Evolutionary conservation across 2,888 invertebrate species (phyloP), one percentile per base, ranked within the genome.

Genomic region (Dermolepida albohirtum): DNA sequence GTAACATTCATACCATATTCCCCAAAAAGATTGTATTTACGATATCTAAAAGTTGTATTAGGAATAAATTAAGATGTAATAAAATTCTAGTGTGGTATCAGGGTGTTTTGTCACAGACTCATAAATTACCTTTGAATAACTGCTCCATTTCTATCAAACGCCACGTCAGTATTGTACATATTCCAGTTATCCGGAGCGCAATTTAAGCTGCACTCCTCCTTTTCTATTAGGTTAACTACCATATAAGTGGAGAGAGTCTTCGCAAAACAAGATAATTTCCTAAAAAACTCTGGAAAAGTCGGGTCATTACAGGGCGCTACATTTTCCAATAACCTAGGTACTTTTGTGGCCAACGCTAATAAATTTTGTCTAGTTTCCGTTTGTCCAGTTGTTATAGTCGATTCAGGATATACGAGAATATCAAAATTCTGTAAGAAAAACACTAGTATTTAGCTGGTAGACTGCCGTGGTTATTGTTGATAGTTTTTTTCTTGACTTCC

Each of bases 161-260:
- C 93, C 0, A 94, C 89, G 77, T 94, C 91, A 0, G 94, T 92
- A 75, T 95, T 95, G 83, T 89, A 94, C 22, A 86, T 77, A 51
- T 84, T 85, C 72, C 78, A 83, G 8, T 87, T 88, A 78, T 86
- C 92, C 57, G 81, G 80, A 72, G 82, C 84, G 40, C 82, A 86
- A 16, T 62, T 57, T 34, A 27, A 43, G 1, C 79, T 78, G 76
- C 91, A 92, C 57, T 85, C 79, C 70, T 88, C 83, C 14, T 85
- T 83, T 79, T 94, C 93, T 0, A 87, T 86, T 0, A 91, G 78
- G 79, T 94, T 94, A 0, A 92, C 84, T 0, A 93, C 89, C 1
- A 93, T 78, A 78, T 93, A 94, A 29, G 91, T 88, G 4, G 84
- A 74, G 69, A 86, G 79, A 0, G 82, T 72, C 22, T 82, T 82